Base-by-base conservation (phyloP, 2,113 vertebrate species). In the Eleginops maclovinus region DNA sequence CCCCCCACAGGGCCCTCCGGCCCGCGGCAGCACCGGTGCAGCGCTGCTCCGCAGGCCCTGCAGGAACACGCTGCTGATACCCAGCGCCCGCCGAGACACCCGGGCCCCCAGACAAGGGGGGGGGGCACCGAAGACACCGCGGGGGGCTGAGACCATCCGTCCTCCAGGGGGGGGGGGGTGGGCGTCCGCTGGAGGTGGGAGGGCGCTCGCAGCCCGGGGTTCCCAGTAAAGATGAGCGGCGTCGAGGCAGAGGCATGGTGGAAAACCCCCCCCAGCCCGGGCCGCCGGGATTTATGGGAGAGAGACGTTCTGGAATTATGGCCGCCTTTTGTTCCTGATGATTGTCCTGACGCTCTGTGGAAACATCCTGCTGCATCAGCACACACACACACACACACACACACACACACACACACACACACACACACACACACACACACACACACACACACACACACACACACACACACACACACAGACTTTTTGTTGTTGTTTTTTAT, bases 41-140 rank as follows among this genome's bases (percentile, higher is more conserved):
- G 94, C 86, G 50, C 94, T 96, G 92, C 96, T 97, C 86, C 96
- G 92, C 58, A 98, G 91, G 0, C 97, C 96, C 84, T 98, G 97
- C 46, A 99, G 90, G 91, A 98, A 98, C 74, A 99, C 94, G 14
- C 96, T 98, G 94, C 97, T 99, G 90, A 99, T 97, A 70, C 97
- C 96, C 87, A 99, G 92, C 46, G 96, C 97, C 17, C 97, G 92
- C 68, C 97, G 96, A 72, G 96, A 98, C 81, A 99, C 95, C 0
- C 96, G 94, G 2, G 96, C 94, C 53, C 96, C 96, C 83, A 97
- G 87, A 41, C 93, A 91, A 68, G 95, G 94, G 26, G 89, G 2
- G 46, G 95, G 93, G 0, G 83, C 88, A 0, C 97, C 94, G 0
- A 95, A 96, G 74, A 96, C 95, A 0, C 96, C 95, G 0, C 95